These are phyloP conservation scores for Saccostrea glomerata DNA, from an alignment of 1,140 invertebrate species.

Conservation along the genomic window DNA sequence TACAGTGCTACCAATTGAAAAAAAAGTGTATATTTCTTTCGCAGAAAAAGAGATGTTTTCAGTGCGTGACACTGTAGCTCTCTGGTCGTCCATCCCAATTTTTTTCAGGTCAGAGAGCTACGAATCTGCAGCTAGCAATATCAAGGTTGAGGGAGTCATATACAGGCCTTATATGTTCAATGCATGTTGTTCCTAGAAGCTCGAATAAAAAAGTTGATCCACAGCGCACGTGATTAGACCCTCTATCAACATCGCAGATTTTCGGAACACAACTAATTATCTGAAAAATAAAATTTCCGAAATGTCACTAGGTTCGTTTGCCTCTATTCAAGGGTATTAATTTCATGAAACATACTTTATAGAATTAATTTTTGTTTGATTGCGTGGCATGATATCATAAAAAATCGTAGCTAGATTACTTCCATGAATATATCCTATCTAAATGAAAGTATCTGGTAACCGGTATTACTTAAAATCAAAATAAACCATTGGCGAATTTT, in stretches of 20 bases:
- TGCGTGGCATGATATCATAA: constrained; percentile 26
- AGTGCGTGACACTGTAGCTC: too few relatives aligned
- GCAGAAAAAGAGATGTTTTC: too few relatives aligned
- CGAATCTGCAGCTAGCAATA: too few relatives aligned
- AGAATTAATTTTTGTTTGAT: constrained; percentile 39
- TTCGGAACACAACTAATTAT: constrained; percentile 5
- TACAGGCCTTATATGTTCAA: neutral
- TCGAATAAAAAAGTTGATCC: neutral
- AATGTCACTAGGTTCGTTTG: constrained; percentile 22
- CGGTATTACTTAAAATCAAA: constrained; percentile 26
- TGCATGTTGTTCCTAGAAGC: neutral
- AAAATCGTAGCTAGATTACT: constrained; percentile 25
- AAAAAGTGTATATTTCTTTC: too few relatives aligned
- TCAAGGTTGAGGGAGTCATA: neutral
- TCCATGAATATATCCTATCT: constrained; percentile 8
- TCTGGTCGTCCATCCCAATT: too few relatives aligned
- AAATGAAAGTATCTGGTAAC: constrained; percentile 34
- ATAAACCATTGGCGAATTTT: constrained; percentile 6
- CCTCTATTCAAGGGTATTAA: constrained; percentile 18
- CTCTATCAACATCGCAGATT: neutral
- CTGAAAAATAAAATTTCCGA: constrained; percentile 5
- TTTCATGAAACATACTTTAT: constrained; percentile 29
- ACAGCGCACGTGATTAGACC: neutral
- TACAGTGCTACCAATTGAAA: too few relatives aligned
- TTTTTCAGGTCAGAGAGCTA: too few relatives aligned